Evolutionary conservation across 2,888 invertebrate genomes (phyloP).

Genomic region (Agrochola macilenta): DNA sequence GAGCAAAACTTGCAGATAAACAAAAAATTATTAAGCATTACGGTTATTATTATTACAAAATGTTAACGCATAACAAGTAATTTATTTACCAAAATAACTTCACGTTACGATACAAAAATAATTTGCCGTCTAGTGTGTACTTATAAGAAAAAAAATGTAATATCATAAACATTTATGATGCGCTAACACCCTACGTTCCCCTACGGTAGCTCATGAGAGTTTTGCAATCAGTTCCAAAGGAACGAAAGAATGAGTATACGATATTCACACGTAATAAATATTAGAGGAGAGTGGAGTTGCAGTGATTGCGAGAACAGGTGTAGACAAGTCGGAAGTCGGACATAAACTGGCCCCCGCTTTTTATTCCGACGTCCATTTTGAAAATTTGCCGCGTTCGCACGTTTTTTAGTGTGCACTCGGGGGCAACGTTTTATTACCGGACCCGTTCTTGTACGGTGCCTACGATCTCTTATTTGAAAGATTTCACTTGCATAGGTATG

Average conservation of each 20-base stretch:
- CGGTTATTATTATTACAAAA: constrained; percentile 31
- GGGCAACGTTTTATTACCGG: constrained; percentile 72
- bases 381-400: constrained; percentile 73
- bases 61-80: constrained; percentile 26
- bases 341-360: constrained; percentile 74
- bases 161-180: constrained; percentile 70
- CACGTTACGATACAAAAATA: constrained; percentile 54
- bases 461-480: constrained; percentile 55
- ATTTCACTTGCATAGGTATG: constrained; percentile 38
- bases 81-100: constrained; percentile 39
- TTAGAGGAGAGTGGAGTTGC: constrained; percentile 85
- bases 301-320: constrained; percentile 88
- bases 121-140: constrained; percentile 60
- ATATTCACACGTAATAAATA: constrained; percentile 90
- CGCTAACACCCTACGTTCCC: constrained; percentile 69
- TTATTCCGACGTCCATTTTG: constrained; percentile 74
- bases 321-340: constrained; percentile 74
- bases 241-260: constrained; percentile 81
- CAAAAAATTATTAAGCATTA: constrained; percentile 13
- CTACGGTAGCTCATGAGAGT: constrained; percentile 71
- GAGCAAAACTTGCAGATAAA: neutral
- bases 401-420: constrained; percentile 74
- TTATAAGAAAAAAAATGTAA: constrained; percentile 61
- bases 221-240: constrained; percentile 78
- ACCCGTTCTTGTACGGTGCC: constrained; percentile 44